Evolutionary conservation across 2,113 vertebrate species (phyloP), one percentile per base, ranked within the genome.

Genomic region (Phrynocephalus versicolor): DNA sequence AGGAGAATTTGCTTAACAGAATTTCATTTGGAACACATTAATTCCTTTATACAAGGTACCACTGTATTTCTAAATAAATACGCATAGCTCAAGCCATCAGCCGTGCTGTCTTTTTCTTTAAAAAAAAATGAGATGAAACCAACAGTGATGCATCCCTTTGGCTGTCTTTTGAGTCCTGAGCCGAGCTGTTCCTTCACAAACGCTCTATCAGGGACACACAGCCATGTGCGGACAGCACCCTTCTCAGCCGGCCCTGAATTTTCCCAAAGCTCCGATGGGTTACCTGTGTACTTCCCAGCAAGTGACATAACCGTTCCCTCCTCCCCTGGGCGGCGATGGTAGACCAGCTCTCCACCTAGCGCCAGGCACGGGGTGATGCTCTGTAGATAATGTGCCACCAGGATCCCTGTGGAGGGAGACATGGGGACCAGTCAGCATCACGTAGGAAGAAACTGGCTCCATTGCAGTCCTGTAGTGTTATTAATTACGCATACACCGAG

Each of bases 371-470:
- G 96, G 0, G 97, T 97, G 88, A 98, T 90, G 30, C 97, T 98
- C 95, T 98, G 97, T 35, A 98, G 96, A 90, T 97, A 97, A 91
- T 98, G 97, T 60, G 96, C 95, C 85, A 98, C 97, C 1, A 98
- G 80, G 91, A 98, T 98, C 35, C 98, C 98, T 98, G 90, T 2
- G 7, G 64, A 35, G 45, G 83, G 0, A 57, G 9, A 7, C 0
- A 8, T 23, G 62, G 0, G 1, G 62, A 13, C 18, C 15, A 55
- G 13, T 80, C 5, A 81, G 51, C 15, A 39, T 1, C 9, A 0
- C 4, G 6, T 16, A 51, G 27, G 5, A 23, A 12, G 57, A 62
- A 51, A 15, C 5, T 12, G 5, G 3, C 30, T 18, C n/a, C n/a
- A n/a, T n/a, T n/a, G n/a, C n/a, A n/a, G n/a, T n/a, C n/a, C n/a